phyloP scores from a whole-genome alignment of 2,113 vertebrate genomes.

The Gallinago jamesoni region DNA sequence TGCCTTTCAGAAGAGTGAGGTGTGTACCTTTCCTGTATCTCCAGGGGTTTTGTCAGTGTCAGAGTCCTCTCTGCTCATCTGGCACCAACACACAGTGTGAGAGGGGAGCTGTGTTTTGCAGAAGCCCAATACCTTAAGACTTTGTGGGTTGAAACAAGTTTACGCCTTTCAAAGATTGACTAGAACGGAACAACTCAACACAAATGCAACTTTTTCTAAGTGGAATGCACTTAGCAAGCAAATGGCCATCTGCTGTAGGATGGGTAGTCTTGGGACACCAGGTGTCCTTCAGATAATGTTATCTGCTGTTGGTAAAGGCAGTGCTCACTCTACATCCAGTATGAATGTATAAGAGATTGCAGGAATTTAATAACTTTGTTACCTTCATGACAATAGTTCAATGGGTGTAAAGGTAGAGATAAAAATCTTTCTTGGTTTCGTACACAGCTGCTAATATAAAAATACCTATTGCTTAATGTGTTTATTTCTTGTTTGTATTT shows the following conservation, averaged over 20 bases:
- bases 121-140: neutral
- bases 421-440: neutral
- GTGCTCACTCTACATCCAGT: neutral
- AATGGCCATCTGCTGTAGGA: neutral
- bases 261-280: neutral
- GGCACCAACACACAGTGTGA: neutral
- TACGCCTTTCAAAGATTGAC: neutral
- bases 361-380: neutral
- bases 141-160: neutral
- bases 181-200: neutral
- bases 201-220: neutral
- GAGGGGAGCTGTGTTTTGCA: neutral
- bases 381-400: neutral
- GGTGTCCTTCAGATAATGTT: neutral
- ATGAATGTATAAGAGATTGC: neutral
- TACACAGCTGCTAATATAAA: constrained; percentile 20
- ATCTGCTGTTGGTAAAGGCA: neutral
- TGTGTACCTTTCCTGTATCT: neutral
- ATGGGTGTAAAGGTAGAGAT: neutral
- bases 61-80: neutral
- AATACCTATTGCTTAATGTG: constrained; percentile 36
- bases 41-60: neutral
- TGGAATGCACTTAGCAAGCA: neutral
- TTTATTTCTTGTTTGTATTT: constrained; percentile 22
- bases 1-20: neutral